Conservation (phyloP, 2,797 vertebrate genomes). For the Eremophila alpestris region DNA sequence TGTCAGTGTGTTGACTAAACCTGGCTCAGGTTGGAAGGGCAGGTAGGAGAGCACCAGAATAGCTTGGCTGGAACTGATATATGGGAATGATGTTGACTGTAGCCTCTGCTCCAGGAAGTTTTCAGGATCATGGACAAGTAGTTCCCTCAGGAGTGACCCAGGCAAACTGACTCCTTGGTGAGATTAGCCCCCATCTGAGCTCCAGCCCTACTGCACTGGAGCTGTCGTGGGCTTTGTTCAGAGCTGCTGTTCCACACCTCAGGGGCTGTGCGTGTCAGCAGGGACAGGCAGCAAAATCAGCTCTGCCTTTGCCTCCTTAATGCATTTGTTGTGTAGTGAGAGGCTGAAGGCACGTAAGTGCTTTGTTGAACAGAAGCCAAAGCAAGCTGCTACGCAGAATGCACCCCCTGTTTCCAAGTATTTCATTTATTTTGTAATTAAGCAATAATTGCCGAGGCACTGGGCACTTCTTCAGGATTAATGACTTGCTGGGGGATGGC, state of each 20-base stretch:
- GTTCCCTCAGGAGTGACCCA: not conserved
- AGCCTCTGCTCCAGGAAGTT: not conserved
- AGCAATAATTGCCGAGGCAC: constrained; percentile 24
- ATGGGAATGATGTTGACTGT: fast-evolving
- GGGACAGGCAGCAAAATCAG: not conserved
- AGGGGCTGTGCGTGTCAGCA: not conserved
- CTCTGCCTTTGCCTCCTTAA: not conserved
- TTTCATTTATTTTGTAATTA: constrained; percentile 53
- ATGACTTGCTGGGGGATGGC: not conserved
- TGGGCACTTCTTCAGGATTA: constrained; percentile 16
- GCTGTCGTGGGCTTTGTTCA: fast-evolving
- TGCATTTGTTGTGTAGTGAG: fast-evolving
- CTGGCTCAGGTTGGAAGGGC: not conserved
- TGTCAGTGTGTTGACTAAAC: not conserved
- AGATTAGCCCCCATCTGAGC: not conserved
- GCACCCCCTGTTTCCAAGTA: constrained; percentile 1
- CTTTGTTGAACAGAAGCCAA: not conserved
- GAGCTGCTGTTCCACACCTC: not conserved
- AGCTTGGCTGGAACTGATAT: not conserved
- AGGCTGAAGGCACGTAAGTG: constrained; percentile 15
- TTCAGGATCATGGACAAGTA: not conserved
- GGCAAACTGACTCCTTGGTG: not conserved
- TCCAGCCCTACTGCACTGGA: fast-evolving
- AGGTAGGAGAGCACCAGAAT: not conserved
- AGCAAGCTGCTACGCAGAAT: not conserved